Base-by-base conservation (phyloP, 2,888 invertebrate species). In the Emmelina monodactyla region DNA sequence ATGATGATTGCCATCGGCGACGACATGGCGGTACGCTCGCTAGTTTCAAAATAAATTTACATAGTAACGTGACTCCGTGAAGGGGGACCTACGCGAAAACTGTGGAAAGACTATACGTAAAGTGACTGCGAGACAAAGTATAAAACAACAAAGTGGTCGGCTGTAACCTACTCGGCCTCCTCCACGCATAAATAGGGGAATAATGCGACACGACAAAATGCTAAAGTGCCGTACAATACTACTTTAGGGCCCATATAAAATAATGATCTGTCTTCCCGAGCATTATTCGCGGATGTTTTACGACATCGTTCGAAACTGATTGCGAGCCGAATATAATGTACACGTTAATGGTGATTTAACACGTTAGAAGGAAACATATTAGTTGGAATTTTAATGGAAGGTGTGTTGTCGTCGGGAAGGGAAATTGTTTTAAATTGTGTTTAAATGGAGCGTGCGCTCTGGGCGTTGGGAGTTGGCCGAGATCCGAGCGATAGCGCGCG, bases 131-230 rank as follows among this genome's bases (percentile, higher is more conserved):
- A 67, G 71, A 68, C 72, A 57, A 62, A 68, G 67, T 71, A 76
- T 76, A 78, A 75, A 78, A 78, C 76, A 76, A 79, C 78, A 75
- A 75, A 78, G 75, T 72, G 72, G 70, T 70, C 62, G 70, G 66
- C 66, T n/a, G n/a, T n/a, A n/a, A n/a, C 68, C 69, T 73, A 69
- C 63, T 58, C 62, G 12, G 7, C 14, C 29, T 29, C 60, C 63
- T 64, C 61, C 59, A 55, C 56, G 57, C 62, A 62, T 67, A 63
- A 70, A 71, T 62, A 59, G 65, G 66, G 62, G 62, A 66, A 71
- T 75, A 71, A 71, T 73, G 63, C 59, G 58, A 59, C 63, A 59
- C 49, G 50, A 65, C 57, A 54, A 64, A n/a, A 61, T 65, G 59
- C 59, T 62, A 55, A 65, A 70, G 60, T 54, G 56, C 56, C 56